Evolutionary conservation across 2,888 invertebrate genomes (phyloP).

Genomic region (Adela reaumurella): DNA sequence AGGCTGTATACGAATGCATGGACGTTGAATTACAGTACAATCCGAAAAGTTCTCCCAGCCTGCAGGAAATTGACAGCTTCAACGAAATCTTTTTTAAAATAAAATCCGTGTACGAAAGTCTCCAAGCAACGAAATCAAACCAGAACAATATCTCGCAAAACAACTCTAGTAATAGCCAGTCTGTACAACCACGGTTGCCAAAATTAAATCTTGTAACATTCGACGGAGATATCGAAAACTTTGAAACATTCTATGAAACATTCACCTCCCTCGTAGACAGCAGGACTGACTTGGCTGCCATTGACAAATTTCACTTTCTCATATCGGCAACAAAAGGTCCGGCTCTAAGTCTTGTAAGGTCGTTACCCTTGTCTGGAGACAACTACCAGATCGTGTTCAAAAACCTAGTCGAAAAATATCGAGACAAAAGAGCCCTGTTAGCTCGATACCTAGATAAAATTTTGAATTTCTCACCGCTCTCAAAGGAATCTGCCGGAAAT

Average conservation of each 20-base stretch:
- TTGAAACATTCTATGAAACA: constrained; percentile 9
- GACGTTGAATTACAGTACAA: too few species aligned
- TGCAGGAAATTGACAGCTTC: too few species aligned
- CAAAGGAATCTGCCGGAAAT: not conserved
- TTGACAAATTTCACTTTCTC: constrained; percentile 8
- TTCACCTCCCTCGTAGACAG: constrained; percentile 9
- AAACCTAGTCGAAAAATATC: constrained; percentile 10
- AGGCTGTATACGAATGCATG: too few species aligned
- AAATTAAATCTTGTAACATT: not conserved
- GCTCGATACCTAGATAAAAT: constrained; percentile 7
- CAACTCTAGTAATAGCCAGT: too few species aligned
- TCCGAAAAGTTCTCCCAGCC: too few species aligned
- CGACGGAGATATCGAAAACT: not conserved
- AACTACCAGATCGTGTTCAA: constrained; percentile 10
- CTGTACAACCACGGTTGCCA: not conserved
- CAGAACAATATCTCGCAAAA: too few species aligned
- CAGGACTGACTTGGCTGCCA: constrained; percentile 3
- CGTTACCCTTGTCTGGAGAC: not conserved
- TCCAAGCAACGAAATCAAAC: too few species aligned
- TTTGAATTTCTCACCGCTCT: not conserved
- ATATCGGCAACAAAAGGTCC: not conserved
- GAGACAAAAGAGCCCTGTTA: constrained; percentile 8
- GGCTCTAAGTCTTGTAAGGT: not conserved
- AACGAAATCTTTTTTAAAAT: too few species aligned
- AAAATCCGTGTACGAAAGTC: too few species aligned